Base-by-base conservation (phyloP, 2,888 invertebrate species). In the Sarcophaga subvicina region DNA sequence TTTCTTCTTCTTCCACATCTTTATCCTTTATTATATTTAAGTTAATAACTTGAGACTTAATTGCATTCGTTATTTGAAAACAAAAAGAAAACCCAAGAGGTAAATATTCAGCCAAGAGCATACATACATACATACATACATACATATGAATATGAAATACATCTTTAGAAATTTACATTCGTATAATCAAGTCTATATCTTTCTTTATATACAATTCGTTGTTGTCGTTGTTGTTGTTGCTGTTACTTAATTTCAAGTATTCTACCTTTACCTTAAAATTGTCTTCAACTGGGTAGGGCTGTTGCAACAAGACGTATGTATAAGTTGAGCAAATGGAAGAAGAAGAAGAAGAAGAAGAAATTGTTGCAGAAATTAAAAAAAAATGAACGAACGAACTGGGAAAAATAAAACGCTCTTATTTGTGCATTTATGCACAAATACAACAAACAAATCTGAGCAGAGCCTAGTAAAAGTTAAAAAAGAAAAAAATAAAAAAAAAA, bases 21-120 rank as follows among this genome's bases (percentile, higher is more conserved):
- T 83, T 81, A 69, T 78, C 69, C 66, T 81, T 83, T 87, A 84
- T 87, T 87, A 79, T 84, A 76, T 84, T 87, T 87, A 84, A 87
- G 87, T 84, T 87, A 87, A 87, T 87, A 87, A 87, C 87, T 87
- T 84, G 84, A 87, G 87, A 84, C 81, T 87, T 87, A 87, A 87
- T 87, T 87, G 87, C 87, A 87, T 87, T 87, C 87, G 84, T 87
- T 87, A 87, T 49, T 69, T 14, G 62, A 76, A 73, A 78, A 25
- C 70, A 83, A 77, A 66, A 69, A 62, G 67, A 81, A 70, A 8
- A 14, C 64, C 78, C 86, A 83, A 80, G 37, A 37, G 37, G 37
- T 37, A 37, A 37, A 37, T 37, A 37, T 37, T 37, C 78, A 81
- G 81, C 73, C 78, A 86, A 54, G 20, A 69, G 66, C 12, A 78